Evolutionary conservation across 2,888 invertebrate genomes (phyloP), one percentile per base, ranked within the genome.

Genomic region (Cosmia trapezina): DNA sequence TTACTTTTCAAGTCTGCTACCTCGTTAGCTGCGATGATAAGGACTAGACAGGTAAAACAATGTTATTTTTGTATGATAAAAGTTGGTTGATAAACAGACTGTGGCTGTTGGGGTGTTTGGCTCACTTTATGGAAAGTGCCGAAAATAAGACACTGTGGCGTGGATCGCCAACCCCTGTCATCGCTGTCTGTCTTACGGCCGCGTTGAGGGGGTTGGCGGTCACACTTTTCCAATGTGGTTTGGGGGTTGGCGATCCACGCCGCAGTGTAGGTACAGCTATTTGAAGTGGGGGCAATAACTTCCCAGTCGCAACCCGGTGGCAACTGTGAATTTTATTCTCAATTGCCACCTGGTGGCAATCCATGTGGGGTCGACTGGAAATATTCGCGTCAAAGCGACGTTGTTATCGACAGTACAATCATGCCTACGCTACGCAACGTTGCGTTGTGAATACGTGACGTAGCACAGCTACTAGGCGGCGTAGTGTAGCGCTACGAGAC

Each of bases 1-100:
- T 89, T 98, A 81, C 96, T 98, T 64, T 96, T 97, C 88, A 96
- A 97, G 87, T 97, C 98, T 76, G 98, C 98, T 57, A 97, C 97
- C 19, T 96, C 96, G 73, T 93, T 98, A 75, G 97, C 98, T 8
- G 96, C 95, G 86, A 97, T 97, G 96, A 98, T 98, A 88, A 97
- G 98, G 89, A 97, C 94, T 65, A 96, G 94, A 96, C 96, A 98
- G 97, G 98, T 98, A 91, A 91, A 86, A 6, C 6, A 11, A n/a
- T 12, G 5, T n/a, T 28, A 17, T 33, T 49, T 71, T 43, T 70
- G 9, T 37, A 45, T 7, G 2, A 14, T 14, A 9, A 7, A 37
- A n/a, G 11, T 41, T 49, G 41, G 2, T 51, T 28, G 4, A 11
- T 11, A 3, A 51, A 14, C 28, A 11, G n/a, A 4, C 3, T 41